Conservation (phyloP, 2,888 invertebrate genomes). For the Aethes cnicana region DNA sequence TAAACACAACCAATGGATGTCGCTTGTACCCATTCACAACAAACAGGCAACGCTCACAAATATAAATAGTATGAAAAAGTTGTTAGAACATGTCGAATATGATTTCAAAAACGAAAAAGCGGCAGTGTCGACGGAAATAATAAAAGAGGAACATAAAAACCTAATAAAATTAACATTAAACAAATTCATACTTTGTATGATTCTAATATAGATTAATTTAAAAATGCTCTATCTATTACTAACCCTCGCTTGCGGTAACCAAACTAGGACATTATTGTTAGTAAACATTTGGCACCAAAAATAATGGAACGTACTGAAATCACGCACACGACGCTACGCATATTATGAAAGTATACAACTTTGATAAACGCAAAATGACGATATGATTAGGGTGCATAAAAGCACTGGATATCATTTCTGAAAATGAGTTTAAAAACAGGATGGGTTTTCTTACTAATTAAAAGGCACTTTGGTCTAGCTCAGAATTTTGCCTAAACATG, state of each 20-base stretch:
- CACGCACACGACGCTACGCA: constrained; percentile 3
- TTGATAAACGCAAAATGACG: background rate
- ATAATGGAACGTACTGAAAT: constrained; percentile 26
- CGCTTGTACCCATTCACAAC: no score
- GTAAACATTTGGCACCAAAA: constrained; percentile 41
- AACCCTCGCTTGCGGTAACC: constrained; percentile 40
- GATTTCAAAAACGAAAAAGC: background rate
- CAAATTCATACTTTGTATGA: constrained; percentile 27
- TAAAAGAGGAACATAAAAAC: constrained; percentile 4
- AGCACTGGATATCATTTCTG: background rate
- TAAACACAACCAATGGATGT: no score
- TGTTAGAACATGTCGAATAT: background rate
- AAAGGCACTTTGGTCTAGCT: constrained; percentile 26
- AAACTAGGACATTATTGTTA: constrained; percentile 33
- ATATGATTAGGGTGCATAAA: background rate
- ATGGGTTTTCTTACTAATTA: constrained; percentile 13
- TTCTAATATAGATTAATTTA: constrained; percentile 32
- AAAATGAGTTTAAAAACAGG: constrained; percentile 1
- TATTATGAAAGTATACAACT: constrained; percentile 12
- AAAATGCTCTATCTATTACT: constrained; percentile 52
- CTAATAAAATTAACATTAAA: constrained; percentile 12
- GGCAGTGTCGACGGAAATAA: constrained; percentile 18
- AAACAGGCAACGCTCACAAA: constrained; percentile 29
- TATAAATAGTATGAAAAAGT: background rate
- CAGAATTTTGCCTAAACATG: constrained; percentile 24